Base-by-base conservation (phyloP, 2,797 vertebrate genomes). In the Hapalemur alaotrensis region DNA sequence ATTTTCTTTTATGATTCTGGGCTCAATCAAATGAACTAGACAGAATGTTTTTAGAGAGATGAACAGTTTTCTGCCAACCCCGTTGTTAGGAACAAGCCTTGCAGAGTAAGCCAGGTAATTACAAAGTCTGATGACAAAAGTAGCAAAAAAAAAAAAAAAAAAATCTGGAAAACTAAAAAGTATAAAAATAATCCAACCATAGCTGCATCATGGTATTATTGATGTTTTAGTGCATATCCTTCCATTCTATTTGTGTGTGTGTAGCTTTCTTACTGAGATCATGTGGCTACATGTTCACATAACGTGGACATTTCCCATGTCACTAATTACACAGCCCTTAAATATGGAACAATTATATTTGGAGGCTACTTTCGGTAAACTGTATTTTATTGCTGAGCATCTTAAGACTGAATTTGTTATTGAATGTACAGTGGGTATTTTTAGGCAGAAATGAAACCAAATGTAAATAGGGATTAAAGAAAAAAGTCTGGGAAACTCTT, bases 401-500 rank as follows among this genome's bases (percentile, higher is more conserved):
- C 78, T 78, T 57, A 38, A 48, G 46, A 46, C 85, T 91, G 82
- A 57, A 25, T 88, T 86, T 86, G 30, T 67, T 91, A 35, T 22
- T 91, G 86, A 91, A 70, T 72, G 43, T 41, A 30, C 28, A 38
- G 67, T 80, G 30, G 72, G 14, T 97, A 92, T 95, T 97, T 97
- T 97, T 96, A 96, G 94, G 63, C 89, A 61, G 92, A 95, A 52
- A 70, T 63, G 65, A 96, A 96, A 70, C 59, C 61, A 86, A 96
- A 83, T 83, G 30, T 93, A 97, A 97, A 87, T 80, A 91, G 41
- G 52, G 69, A 95, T 94, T 87, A 85, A 94, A 96, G 88, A 20
- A 20, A 75, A 73, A 76, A 57, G 80, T 91, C 91, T 97, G 95
- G 89, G 96, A 97, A 96, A 92, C 52, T 80, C 23, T 84, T 90